Conservation (phyloP, 2,888 invertebrate genomes). For the Drosophila limbata region DNA sequence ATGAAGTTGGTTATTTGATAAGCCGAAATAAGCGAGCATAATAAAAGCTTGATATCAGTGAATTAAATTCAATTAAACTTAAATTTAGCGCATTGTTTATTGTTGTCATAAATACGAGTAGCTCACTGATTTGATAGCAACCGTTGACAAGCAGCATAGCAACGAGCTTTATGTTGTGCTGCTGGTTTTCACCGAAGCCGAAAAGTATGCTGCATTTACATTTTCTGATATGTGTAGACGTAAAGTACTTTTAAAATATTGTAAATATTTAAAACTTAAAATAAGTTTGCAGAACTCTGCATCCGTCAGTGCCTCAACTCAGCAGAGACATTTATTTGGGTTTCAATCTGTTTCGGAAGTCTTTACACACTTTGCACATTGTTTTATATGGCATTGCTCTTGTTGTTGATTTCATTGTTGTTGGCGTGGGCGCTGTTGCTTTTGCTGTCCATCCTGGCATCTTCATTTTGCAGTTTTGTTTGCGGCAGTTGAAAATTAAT, state of each 20-base stretch:
- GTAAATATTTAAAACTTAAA: constrained; percentile 11
- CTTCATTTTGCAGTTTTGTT: constrained; percentile 59
- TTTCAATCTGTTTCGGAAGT: constrained; percentile 57
- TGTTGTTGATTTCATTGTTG: constrained; percentile 25
- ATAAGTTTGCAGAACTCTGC: constrained; percentile 1
- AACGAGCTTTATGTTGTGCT: constrained; percentile 13
- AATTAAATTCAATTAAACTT: constrained; percentile 10
- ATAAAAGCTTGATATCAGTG: constrained; percentile 1
- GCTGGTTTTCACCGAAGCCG: neutral
- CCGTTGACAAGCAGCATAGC: constrained; percentile 10
- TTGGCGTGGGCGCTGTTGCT: constrained; percentile 21
- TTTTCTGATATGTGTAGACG: neutral
- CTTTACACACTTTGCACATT: constrained; percentile 53
- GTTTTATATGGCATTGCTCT: constrained; percentile 25
- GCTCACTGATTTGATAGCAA: constrained; percentile 5
- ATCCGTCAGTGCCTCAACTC: constrained; percentile 39
- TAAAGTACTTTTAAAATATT: neutral
- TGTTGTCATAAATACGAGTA: neutral
- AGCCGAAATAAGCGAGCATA: constrained; percentile 4
- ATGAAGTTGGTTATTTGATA: constrained; percentile 1
- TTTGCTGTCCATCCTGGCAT: constrained; percentile 45
- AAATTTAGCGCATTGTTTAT: constrained; percentile 9
- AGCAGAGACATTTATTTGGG: constrained; percentile 65
- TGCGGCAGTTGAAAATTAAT: constrained; percentile 69
- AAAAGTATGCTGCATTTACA: constrained; percentile 17